These are phyloP conservation scores for Eilema griseolum DNA, from an alignment of 2,888 invertebrate genomes.

Conservation along the genomic window DNA sequence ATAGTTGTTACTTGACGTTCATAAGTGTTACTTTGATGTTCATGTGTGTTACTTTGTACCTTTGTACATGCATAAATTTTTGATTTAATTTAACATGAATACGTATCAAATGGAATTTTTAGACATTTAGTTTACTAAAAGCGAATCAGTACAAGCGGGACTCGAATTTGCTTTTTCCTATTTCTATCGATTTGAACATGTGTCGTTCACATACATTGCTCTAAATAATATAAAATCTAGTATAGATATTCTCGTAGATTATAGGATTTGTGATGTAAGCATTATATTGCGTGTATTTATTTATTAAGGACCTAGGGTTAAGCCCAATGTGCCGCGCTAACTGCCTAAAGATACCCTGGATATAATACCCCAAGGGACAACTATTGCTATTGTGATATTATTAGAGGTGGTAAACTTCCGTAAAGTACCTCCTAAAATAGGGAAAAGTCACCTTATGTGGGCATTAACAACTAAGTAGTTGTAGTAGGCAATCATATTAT, in stretches of 20 bases:
- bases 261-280: neutral
- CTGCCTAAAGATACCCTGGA: neutral
- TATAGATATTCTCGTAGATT: no score
- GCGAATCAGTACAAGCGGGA: no score
- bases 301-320: neutral
- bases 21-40: neutral
- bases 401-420: neutral
- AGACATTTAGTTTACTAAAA: no score
- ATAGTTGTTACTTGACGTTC: neutral
- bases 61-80: no score
- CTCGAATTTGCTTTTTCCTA: no score
- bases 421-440: neutral
- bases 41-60: neutral
- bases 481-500: no score
- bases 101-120: no score
- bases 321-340: neutral
- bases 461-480: neutral
- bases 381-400: slow-evolving; percentile 1
- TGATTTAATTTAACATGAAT: no score
- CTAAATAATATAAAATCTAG: no score
- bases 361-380: neutral
- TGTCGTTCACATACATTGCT: no score
- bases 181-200: no score
- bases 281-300: neutral
- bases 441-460: neutral